Evolutionary conservation across 2,113 vertebrate species (phyloP).

Genomic region (Saimiri boliviensis): DNA sequence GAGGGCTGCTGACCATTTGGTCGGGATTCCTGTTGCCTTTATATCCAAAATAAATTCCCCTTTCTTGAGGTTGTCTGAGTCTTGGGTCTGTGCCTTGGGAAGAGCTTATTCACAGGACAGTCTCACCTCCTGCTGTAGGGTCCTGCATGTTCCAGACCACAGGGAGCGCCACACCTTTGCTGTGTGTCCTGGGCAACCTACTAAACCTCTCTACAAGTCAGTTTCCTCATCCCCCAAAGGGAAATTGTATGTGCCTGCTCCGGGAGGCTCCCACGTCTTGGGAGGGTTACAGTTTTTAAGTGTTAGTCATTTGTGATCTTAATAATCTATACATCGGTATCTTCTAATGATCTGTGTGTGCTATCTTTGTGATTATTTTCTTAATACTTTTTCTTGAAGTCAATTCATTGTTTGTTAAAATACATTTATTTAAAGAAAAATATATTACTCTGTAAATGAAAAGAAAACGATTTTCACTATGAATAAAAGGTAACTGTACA

Average conservation of each 20-base stretch:
- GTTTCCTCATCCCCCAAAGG: background rate
- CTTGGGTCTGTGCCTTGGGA: background rate
- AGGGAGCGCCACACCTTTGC: background rate
- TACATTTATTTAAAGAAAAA: conserved; percentile 48
- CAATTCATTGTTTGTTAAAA: background rate
- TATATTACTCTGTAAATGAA: background rate
- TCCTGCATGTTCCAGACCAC: background rate
- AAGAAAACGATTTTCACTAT: background rate
- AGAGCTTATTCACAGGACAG: background rate
- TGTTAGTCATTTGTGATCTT: too few species aligned
- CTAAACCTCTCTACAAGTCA: background rate
- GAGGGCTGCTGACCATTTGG: background rate
- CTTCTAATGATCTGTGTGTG: background rate
- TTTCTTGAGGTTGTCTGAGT: background rate
- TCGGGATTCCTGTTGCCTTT: background rate
- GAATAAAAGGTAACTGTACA: background rate
- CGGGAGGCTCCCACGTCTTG: background rate
- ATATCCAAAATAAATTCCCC: background rate
- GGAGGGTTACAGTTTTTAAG: background rate
- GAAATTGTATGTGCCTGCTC: background rate
- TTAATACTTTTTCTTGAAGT: conserved; percentile 36
- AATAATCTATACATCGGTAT: background rate
- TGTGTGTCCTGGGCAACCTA: background rate
- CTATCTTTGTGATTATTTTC: background rate
- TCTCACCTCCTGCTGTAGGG: background rate